Evolutionary conservation across 35 echinoderm and acorn worm species (phyloP), one percentile per base, ranked within the genome.

Genomic region (Heliocidaris erythrogramma): DNA sequence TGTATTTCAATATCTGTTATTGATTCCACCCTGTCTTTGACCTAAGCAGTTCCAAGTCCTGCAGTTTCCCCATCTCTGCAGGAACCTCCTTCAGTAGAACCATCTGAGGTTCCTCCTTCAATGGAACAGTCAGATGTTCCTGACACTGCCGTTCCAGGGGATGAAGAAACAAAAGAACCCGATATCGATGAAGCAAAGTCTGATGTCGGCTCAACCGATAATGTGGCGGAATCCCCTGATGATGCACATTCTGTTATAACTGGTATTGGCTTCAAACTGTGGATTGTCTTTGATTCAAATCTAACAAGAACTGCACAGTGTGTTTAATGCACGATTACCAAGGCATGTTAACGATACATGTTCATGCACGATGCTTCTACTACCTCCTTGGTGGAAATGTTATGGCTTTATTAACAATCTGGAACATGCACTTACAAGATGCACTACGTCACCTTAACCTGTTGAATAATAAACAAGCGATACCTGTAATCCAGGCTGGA

Each of bases 221-320:
- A 92, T 92, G 29, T 92, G 49, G 91, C 91, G 21, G 91, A 17
- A 6, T 92, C 91, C 5, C 47, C 47, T 24, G 91, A 92, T 14
- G 91, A 92, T 56, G 91, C 29, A 30, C 91, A 92, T 59, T 92
- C 91, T 50, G 49, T 56, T 48, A 92, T 53, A 48, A 92, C 91
- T 16, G 91, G 91, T 92, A 92, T 92, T 78, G 65, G 65, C 17
- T 78, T 78, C 65, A 78, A 24, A 78, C 65, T 78, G 65, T 78
- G 65, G 65, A 27, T 78, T 78, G 2, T 78, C 65, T 78, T 78
- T 78, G 7, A n/a, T 78, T 78, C 65, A n/a, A 78, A 21, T n/a
- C 65, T 78, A 78, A 78, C 8, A 0, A 17, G 17, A 21, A 78
- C 65, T 21, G 7, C 65, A n/a, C 65, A 18, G 18, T 78, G 65